phyloP scores from a whole-genome alignment of 2,888 invertebrate genomes.

The Mycogona germanica region DNA sequence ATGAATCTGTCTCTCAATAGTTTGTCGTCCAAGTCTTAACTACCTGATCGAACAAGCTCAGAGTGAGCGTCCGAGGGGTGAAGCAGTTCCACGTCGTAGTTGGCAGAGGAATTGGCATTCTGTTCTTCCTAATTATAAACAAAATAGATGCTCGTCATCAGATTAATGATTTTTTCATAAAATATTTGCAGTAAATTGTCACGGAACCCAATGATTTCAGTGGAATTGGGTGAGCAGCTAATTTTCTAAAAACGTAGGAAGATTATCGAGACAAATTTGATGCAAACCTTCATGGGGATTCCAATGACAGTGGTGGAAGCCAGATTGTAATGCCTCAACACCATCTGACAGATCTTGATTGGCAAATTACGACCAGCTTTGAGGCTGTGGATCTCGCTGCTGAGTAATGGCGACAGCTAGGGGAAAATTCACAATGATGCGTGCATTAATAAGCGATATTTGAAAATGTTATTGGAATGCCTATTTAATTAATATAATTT shows the following conservation, averaged over 20 bases:
- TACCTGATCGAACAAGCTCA: conserved; percentile 50
- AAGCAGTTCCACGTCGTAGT: conserved; percentile 96
- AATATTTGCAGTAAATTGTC: neutral
- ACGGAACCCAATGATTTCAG: neutral
- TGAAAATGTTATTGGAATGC: too few relatives aligned
- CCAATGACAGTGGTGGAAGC: conserved; percentile 95
- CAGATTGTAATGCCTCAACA: conserved; percentile 64
- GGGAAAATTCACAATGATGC: conserved; percentile 10
- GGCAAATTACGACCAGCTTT: conserved; percentile 26
- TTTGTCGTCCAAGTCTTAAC: neutral
- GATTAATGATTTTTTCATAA: neutral
- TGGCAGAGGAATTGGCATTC: conserved; percentile 93
- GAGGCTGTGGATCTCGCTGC: conserved; percentile 24
- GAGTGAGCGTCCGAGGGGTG: conserved; percentile 78
- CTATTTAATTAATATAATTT: neutral
- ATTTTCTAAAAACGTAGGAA: neutral
- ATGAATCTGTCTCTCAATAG: neutral
- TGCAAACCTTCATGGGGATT: conserved; percentile 82
- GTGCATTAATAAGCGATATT: neutral
- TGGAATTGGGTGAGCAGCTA: neutral
- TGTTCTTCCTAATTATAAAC: conserved; percentile 62
- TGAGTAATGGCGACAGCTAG: conserved; percentile 25
- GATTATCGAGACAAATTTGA: neutral
- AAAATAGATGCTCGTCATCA: too few relatives aligned
- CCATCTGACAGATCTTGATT: conserved; percentile 32